phyloP scores from a whole-genome alignment of 1,140 invertebrate genomes.

The Hetaerina americana region DNA sequence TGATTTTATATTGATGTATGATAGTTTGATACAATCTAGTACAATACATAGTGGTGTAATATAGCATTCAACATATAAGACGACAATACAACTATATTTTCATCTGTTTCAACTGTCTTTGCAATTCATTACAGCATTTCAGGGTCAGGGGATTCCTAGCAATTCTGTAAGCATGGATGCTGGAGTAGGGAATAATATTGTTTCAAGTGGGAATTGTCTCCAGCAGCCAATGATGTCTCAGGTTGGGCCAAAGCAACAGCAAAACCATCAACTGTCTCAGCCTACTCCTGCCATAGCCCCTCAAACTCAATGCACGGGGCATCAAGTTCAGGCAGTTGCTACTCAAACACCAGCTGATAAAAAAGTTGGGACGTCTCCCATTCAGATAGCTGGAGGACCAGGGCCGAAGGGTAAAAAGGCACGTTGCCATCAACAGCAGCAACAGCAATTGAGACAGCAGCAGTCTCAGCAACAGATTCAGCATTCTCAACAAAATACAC shows the following conservation, averaged over 20 bases:
- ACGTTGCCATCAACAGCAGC: constrained; percentile 13
- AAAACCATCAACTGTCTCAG: not conserved
- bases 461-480: constrained; percentile 8
- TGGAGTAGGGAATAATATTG: not conserved
- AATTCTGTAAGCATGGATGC: not conserved
- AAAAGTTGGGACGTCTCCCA: not conserved
- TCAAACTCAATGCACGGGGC: not conserved
- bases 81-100: not conserved
- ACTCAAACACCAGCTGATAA: constrained; percentile 1
- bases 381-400: not conserved
- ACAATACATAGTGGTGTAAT: too few relatives aligned
- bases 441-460: constrained; percentile 10
- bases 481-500: not conserved
- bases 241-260: not conserved
- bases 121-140: not conserved
- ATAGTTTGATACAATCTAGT: too few relatives aligned
- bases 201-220: not conserved
- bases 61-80: too few relatives aligned
- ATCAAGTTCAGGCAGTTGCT: not conserved
- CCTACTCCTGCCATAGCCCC: not conserved
- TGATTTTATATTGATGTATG: too few relatives aligned
- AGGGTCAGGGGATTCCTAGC: not conserved
- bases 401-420: not conserved
- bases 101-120: not conserved
- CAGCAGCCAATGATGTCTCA: not conserved